Evolutionary conservation across 2,797 vertebrate genomes (phyloP).

Genomic region (Phataginus tricuspis): DNA sequence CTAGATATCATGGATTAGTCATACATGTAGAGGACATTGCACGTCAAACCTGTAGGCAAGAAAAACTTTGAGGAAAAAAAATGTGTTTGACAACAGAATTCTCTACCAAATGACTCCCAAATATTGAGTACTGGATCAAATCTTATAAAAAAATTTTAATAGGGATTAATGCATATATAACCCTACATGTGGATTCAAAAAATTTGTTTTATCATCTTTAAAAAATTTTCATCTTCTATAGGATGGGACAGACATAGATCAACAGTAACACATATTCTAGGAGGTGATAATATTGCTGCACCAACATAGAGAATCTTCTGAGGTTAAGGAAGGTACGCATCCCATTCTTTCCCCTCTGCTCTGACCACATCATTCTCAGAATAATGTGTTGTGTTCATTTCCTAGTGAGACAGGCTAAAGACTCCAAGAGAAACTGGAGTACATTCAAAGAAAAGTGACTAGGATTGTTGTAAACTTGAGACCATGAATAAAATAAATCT

Average conservation of each 20-base stretch:
- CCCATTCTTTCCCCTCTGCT: background rate
- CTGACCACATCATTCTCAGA: background rate
- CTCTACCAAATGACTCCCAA: background rate
- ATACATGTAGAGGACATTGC: background rate
- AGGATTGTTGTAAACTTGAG: background rate
- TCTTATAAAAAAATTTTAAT: background rate
- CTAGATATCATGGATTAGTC: background rate
- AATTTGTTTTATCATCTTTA: background rate
- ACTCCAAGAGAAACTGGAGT: background rate
- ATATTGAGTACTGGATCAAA: background rate
- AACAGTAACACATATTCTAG: background rate
- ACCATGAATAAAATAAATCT: background rate
- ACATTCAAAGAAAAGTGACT: background rate
- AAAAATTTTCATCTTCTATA: background rate
- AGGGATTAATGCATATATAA: slow-evolving; percentile 37
- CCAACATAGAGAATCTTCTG: background rate
- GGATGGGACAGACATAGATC: background rate
- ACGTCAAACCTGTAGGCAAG: background rate
- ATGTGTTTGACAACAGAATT: background rate
- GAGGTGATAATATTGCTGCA: background rate
- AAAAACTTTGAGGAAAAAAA: slow-evolving; percentile 8
- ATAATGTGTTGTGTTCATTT: background rate
- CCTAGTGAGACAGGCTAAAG: background rate
- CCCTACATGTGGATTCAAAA: background rate
- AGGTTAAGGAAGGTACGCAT: background rate